Conservation (phyloP, 2,888 invertebrate genomes). For the Tetragnatha montana region DNA sequence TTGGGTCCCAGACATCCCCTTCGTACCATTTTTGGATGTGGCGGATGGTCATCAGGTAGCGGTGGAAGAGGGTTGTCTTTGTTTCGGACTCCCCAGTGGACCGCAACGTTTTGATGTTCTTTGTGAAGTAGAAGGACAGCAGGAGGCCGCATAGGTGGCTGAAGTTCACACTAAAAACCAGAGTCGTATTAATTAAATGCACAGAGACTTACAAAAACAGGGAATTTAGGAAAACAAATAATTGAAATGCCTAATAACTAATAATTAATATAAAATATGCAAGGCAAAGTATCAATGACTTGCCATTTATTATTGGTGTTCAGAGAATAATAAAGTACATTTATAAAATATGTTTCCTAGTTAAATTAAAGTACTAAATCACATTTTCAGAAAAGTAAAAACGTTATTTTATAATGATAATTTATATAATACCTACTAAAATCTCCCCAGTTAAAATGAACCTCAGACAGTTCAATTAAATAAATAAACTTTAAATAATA, state of each 20-base stretch:
- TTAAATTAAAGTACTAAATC: no score
- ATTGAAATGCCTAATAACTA: not conserved
- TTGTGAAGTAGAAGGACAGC: constrained; percentile 70
- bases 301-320: not conserved
- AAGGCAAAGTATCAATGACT: not conserved
- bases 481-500: no score
- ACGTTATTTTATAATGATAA: no score
- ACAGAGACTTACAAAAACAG: not conserved
- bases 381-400: no score
- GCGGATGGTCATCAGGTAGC: constrained; percentile 87
- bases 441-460: no score
- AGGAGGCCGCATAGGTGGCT: constrained; percentile 72
- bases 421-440: no score
- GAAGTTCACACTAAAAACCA: constrained; percentile 68
- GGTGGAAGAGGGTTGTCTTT: constrained; percentile 78
- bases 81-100: constrained; percentile 71
- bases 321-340: not conserved
- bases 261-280: not conserved
- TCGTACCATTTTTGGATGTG: constrained; percentile 89
- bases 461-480: no score
- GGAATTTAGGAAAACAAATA: not conserved
- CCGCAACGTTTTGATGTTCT: constrained; percentile 67
- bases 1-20: constrained; percentile 78
- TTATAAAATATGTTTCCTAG: not conserved
- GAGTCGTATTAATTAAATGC: not conserved